Conservation (phyloP, 1,140 invertebrate genomes). For the Leguminivora glycinivorella region DNA sequence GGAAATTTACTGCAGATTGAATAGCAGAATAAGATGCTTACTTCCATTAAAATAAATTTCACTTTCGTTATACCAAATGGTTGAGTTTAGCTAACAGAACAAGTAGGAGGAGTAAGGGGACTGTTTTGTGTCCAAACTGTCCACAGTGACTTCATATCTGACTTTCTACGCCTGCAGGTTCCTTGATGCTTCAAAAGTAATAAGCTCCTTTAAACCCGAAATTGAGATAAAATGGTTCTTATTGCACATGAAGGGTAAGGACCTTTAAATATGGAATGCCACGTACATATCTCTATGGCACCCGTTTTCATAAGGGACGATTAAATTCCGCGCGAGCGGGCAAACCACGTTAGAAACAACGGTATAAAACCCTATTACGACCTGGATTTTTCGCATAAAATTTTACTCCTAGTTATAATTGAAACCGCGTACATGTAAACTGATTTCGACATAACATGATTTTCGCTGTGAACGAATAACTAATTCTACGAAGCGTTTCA, state of each 20-base stretch:
- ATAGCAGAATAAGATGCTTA: slow-evolving; percentile 37
- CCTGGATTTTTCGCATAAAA: neutral
- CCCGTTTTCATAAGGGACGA: slow-evolving; percentile 16
- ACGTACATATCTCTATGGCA: slow-evolving; percentile 16
- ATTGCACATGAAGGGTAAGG: no score
- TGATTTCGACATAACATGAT: neutral
- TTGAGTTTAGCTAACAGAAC: slow-evolving; percentile 6
- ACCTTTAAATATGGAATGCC: no score
- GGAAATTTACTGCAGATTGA: slow-evolving; percentile 52
- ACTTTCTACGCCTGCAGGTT: no score
- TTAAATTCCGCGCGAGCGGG: slow-evolving; percentile 3
- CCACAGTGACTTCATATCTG: neutral
- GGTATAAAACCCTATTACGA: neutral
- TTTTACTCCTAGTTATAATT: neutral
- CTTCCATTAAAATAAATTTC: neutral
- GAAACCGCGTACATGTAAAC: neutral
- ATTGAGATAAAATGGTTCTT: no score
- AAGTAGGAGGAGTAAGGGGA: neutral
- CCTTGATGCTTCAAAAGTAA: no score
- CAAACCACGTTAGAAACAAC: neutral
- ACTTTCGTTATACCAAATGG: slow-evolving; percentile 20
- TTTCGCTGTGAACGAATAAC: neutral
- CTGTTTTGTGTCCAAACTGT: neutral
- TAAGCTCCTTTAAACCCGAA: no score
- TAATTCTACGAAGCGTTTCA: neutral